Conservation (phyloP, 1,140 invertebrate species). For the Penaeus japonicus region DNA sequence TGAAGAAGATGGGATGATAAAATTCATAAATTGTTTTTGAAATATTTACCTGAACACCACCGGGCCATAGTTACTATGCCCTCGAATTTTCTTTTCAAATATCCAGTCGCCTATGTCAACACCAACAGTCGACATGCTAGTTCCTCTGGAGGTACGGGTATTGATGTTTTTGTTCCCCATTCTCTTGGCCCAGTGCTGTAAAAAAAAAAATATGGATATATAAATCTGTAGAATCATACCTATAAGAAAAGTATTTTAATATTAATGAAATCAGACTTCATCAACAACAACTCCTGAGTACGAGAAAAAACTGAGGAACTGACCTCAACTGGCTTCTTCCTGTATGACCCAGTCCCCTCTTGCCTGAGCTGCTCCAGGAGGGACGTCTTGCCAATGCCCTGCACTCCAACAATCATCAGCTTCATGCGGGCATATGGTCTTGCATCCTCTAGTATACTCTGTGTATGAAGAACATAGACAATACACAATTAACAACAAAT, state of each 20-base stretch:
- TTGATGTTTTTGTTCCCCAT: conserved; percentile 89
- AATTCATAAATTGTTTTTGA: neutral
- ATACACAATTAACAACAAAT: neutral
- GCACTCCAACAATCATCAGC: conserved; percentile 95
- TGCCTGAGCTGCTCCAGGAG: conserved; percentile 86
- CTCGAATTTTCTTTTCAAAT: conserved; percentile 82
- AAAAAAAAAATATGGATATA: conserved; percentile 55
- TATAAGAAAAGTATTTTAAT: neutral
- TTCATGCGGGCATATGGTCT: conserved; percentile 95
- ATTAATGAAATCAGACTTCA: neutral
- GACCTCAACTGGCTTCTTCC: conserved; percentile 76
- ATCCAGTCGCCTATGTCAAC: conserved; percentile 96
- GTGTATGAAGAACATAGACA: conserved; percentile 9
- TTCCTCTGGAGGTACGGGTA: conserved; percentile 76
- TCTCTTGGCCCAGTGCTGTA: conserved; percentile 88
- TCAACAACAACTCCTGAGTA: neutral
- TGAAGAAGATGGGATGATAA: too few species aligned
- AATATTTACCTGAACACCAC: conserved; percentile 79
- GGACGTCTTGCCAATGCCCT: conserved; percentile 94
- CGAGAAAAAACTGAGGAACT: conserved; percentile 53
- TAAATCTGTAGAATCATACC: neutral
- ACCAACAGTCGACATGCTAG: conserved; percentile 93
- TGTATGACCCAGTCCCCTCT: conserved; percentile 80
- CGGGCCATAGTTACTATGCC: conserved; percentile 79
- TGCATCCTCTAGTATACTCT: conserved; percentile 81